phyloP scores from a whole-genome alignment of 2,113 vertebrate genomes.

The Smithornis capensis region DNA sequence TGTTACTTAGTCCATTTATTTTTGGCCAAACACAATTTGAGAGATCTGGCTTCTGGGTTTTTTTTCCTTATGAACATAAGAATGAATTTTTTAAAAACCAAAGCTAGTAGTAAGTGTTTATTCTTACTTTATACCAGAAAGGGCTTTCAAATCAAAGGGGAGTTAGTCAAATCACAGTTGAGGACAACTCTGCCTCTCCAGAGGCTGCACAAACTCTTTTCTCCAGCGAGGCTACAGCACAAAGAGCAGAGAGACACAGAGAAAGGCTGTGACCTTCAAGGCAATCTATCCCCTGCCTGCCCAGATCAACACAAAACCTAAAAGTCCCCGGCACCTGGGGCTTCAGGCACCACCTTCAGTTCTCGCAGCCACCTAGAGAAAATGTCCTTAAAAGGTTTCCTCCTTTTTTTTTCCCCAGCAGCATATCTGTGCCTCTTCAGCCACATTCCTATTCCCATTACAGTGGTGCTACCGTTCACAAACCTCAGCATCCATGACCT shows the following conservation, averaged over 20 bases:
- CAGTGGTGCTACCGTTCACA: fast-evolving
- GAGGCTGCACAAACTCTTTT: neutral
- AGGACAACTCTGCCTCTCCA: neutral
- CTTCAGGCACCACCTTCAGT: neutral
- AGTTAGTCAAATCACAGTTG: neutral
- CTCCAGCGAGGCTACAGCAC: neutral
- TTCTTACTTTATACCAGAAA: neutral
- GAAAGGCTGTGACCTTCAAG: neutral
- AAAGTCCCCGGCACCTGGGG: neutral
- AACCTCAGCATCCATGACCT: fast-evolving
- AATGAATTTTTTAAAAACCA: neutral
- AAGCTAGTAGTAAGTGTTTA: neutral
- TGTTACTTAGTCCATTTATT: neutral
- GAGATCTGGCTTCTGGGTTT: fast-evolving
- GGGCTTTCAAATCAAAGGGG: neutral
- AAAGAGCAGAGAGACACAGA: neutral
- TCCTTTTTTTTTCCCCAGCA: neutral
- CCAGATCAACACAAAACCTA: neutral
- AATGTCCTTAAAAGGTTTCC: neutral
- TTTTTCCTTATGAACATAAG: neutral
- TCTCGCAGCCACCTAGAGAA: neutral
- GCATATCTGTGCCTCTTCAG: neutral
- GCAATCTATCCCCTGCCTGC: neutral
- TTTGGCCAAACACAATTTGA: neutral
- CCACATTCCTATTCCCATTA: neutral